A percentile compares a stretch with the other conserved stretches of the same genome.
Evolutionary conservation across 2,113 vertebrate genomes (phyloP).

Genomic region (Eulacestoma nigropectus): DNA sequence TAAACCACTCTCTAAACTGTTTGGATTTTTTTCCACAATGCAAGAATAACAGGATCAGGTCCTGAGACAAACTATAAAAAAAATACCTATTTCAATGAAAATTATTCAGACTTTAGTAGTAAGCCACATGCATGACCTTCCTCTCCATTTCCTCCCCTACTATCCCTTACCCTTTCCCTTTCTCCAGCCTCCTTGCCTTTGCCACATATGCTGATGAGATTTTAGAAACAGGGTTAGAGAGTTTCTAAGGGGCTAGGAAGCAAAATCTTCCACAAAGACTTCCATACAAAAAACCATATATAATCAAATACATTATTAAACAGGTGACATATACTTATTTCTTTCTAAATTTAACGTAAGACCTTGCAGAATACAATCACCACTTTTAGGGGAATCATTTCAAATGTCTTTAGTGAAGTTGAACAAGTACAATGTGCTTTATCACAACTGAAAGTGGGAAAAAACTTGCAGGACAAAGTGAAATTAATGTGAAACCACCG

Average conservation of each 20-base stretch:
- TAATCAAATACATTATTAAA: not conserved
- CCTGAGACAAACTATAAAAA: not conserved
- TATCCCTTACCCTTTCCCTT: not conserved
- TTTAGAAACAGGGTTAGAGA: not conserved
- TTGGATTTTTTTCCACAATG: not conserved
- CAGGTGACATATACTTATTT: not conserved
- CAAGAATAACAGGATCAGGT: not conserved
- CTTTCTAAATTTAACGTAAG: not conserved
- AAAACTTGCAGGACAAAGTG: not conserved
- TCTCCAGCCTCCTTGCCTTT: not conserved
- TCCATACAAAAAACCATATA: not conserved
- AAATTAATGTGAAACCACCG: not conserved
- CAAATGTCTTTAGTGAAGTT: not conserved
- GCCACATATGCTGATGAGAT: not conserved
- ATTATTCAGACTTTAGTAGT: not conserved
- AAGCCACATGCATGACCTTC: not conserved
- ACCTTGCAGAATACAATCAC: not conserved
- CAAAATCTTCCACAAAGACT: not conserved
- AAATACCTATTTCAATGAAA: not conserved
- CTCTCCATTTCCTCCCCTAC: accelerated
- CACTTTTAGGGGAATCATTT: not conserved
- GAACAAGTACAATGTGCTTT: not conserved
- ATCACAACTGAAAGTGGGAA: not conserved
- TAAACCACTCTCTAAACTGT: not conserved
- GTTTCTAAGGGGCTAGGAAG: not conserved